These are phyloP conservation scores for Hirtodrosophila cameraria DNA, from an alignment of 2,888 invertebrate species.

Conservation along the genomic window DNA sequence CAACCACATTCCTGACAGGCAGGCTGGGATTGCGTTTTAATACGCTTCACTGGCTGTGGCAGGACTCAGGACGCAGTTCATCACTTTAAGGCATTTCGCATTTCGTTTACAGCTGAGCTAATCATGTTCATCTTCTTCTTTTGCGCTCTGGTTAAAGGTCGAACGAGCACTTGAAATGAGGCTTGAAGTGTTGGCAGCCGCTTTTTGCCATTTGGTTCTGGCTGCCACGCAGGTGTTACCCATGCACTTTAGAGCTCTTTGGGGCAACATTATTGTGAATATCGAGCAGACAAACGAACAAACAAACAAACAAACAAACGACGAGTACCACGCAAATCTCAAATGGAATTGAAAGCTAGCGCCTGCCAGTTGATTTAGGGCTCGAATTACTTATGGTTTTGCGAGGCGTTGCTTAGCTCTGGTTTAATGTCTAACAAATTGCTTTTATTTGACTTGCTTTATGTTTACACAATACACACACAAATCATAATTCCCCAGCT, in stretches of 20 bases:
- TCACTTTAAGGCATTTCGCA: constrained; percentile 40
- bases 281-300: constrained; percentile 55
- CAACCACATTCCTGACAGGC: no score
- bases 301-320: constrained; percentile 8
- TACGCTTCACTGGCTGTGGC: constrained; percentile 32
- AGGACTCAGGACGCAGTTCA: constrained; percentile 51
- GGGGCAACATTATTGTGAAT: constrained; percentile 68
- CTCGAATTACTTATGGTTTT: constrained; percentile 36
- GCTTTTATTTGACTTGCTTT: constrained; percentile 54
- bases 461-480: constrained; percentile 13
- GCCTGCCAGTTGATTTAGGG: constrained; percentile 52
- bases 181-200: constrained; percentile 49
- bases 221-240: constrained; percentile 48
- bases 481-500: constrained; percentile 62
- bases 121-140: constrained; percentile 16
- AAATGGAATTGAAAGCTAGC: constrained; percentile 20
- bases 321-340: constrained; percentile 28
- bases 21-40: constrained; percentile 5
- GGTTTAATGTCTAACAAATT: constrained; percentile 66
- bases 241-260: constrained; percentile 72
- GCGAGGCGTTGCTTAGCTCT: constrained; percentile 21
- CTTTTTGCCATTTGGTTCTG: constrained; percentile 54
- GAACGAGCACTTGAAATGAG: constrained; percentile 32
- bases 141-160: constrained; percentile 44
- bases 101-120: constrained; percentile 32